Evolutionary conservation across 2,113 vertebrate genomes (phyloP), one percentile per base, ranked within the genome.

Genomic region (Phoxinus phoxinus): DNA sequence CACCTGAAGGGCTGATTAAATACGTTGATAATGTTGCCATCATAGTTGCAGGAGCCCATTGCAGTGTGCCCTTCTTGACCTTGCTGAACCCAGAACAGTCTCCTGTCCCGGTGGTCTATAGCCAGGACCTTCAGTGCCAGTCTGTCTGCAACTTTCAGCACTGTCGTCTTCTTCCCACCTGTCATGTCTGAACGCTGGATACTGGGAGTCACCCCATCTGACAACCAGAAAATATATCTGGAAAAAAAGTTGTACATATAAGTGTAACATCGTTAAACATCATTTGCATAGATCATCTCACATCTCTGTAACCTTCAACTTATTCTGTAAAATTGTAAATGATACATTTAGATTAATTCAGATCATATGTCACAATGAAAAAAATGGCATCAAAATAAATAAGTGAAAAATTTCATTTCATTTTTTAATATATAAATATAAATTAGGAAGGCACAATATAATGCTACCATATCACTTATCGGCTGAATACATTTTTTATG

Each of bases 191-290:
- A 91, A 53, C 94, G 93, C 83, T 96, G 91, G 91, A 99, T 93
- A 58, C 94, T 94, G 32, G 95, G 89, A n/a, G 88, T 59, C 27
- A 67, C 79, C 10, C 92, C 93, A 11, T 94, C 94, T 35, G 96
- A 97, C 78, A 97, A 91, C 96, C 97, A 98, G 90, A 99, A 99
- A 56, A 98, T 83, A 77, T 96, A 90, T 91, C 98, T 99, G 92
- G 65, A 91, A 69, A 86, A 79, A 61, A 56, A 23, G 53, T 56
- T 53, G 53, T n/a, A 56, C 6, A 56, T 56, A 56, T 56, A 6
- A 32, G 53, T 35, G 30, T 58, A 78, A 19, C 51, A 58, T 56
- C 32, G 4, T 74, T 74, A 25, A 25, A 51, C n/a, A 8, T 30
- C 2, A 41, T 41, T 23, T 0, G 0, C 11, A 25, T 27, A 56